phyloP scores from a whole-genome alignment of 2,113 vertebrate genomes.

The Ictalurus furcatus region DNA sequence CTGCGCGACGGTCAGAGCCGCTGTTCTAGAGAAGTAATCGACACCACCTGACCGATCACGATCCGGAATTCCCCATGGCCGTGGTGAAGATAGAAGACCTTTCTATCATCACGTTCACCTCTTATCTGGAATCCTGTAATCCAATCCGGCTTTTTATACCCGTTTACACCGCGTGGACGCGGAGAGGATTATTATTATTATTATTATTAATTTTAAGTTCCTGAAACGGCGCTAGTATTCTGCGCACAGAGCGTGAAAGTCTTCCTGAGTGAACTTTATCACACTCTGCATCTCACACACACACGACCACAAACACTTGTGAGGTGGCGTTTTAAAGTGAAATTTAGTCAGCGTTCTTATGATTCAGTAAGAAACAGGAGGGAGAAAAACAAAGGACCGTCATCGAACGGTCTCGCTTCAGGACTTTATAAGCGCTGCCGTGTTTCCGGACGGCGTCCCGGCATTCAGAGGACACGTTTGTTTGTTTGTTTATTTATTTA shows the following conservation, averaged over 20 bases:
- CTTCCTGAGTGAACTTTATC: not conserved
- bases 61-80: not conserved
- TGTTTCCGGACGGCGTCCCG: not conserved
- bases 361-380: not conserved
- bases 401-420: not conserved
- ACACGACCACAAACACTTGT: not conserved
- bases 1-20: not conserved
- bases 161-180: not conserved
- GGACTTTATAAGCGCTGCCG: not conserved
- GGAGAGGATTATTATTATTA: not conserved
- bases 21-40: not conserved
- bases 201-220: not conserved
- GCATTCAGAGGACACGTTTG: not conserved
- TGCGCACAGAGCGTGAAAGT: not conserved
- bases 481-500: not conserved
- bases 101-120: not conserved
- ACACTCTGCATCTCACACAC: not conserved
- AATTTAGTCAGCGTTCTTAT: not conserved
- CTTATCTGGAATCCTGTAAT: not conserved
- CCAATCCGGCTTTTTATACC: not conserved
- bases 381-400: not conserved
- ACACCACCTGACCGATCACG: not conserved
- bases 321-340: not conserved
- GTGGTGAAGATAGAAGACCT: not conserved
- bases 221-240: not conserved